Conservation (phyloP, 2,113 vertebrate genomes). For the Tachuris rubrigastra region DNA sequence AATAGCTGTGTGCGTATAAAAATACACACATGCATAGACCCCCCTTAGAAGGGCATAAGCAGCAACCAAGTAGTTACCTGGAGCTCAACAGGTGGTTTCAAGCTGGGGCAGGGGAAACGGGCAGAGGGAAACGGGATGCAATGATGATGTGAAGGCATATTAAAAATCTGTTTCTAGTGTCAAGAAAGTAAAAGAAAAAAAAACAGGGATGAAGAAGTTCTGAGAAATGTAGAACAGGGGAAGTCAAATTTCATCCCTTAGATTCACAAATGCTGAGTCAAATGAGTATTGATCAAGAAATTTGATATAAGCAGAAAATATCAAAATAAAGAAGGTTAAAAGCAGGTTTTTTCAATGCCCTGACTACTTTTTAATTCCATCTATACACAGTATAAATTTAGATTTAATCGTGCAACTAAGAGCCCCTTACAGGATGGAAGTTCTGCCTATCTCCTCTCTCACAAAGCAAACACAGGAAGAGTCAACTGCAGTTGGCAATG, state of each 20-base stretch:
- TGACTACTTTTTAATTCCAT: not conserved
- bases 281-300: not conserved
- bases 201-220: not conserved
- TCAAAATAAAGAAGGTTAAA: not conserved
- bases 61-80: not conserved
- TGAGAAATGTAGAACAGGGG: not conserved
- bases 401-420: not conserved
- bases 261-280: too few species aligned
- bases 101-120: not conserved
- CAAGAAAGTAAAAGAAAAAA: not conserved
- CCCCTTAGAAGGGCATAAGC: not conserved
- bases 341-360: not conserved
- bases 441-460: not conserved
- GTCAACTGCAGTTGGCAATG: not conserved
- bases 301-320: not conserved
- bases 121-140: fast-evolving
- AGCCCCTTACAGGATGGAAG: not conserved
- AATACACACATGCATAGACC: not conserved
- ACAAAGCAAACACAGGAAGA: not conserved
- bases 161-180: not conserved
- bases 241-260: not conserved
- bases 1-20: not conserved
- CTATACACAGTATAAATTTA: not conserved
- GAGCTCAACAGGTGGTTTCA: not conserved
- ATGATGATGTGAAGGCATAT: not conserved